Evolutionary conservation across 2,797 vertebrate species (phyloP), one percentile per base, ranked within the genome.

Genomic region (Streptopelia turtur): DNA sequence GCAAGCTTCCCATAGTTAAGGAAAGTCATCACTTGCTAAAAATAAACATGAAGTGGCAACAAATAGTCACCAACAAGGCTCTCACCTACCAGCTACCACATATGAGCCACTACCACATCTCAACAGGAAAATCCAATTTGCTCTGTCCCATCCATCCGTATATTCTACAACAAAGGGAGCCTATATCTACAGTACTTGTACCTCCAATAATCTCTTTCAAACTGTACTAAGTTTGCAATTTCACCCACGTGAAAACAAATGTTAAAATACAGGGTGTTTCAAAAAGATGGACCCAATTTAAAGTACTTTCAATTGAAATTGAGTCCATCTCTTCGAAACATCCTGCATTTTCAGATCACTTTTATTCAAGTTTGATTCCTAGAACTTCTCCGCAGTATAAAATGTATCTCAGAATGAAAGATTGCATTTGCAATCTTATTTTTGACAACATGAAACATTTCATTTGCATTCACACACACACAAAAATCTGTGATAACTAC

Each of bases 201-300:
- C 6, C 52, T 68, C 33, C 22, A 56, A 13, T 16, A 16, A 28
- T 69, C 35, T 59, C 56, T 55, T 74, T 69, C 57, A 74, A 39
- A 50, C 52, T 11, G 5, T 43, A 24, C 31, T 39, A 31, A 0
- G 0, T 7, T n/a, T 65, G 61, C 11, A 78, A 16, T 31, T 43
- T 63, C 30, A 30, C 11, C 23, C 10, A 13, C 2, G 23, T 30
- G 23, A 45, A 55, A 82, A 69, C 31, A 63, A 31, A 17, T 0
- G 0, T 28, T 33, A 23, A 22, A 82, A 28, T 35, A 13, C 43
- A 45, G 17, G 18, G 9, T 43, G 43, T 45, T 45, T 45, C 18
- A 45, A 45, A 45, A 45, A 45, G 9, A 45, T 18, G 43, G 43
- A 45, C 43, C 18, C 9, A 45, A 45, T 45, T 20, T 7, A 20